phyloP scores from a whole-genome alignment of 1,140 invertebrate genomes.

The Drosophila pachea region DNA sequence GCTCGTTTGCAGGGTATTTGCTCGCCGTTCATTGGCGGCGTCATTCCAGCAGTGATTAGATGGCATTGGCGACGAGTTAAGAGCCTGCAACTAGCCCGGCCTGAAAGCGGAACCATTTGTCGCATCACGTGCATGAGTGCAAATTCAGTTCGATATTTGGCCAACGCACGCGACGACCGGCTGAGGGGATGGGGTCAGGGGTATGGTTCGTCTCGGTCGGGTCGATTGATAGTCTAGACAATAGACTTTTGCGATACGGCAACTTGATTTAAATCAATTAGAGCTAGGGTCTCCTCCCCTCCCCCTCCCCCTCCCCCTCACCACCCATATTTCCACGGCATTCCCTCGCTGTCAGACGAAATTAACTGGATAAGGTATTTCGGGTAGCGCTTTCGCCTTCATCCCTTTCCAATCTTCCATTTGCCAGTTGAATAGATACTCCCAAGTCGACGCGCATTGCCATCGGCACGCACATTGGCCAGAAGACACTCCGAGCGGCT shows the following conservation, averaged over 20 bases:
- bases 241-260: slow-evolving; percentile 42
- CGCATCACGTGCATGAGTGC: slow-evolving; percentile 69
- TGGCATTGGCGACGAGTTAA: slow-evolving; percentile 37
- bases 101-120: slow-evolving; percentile 74
- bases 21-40: not conserved
- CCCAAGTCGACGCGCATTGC: slow-evolving; percentile 24
- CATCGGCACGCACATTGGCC: slow-evolving; percentile 39
- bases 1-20: not conserved
- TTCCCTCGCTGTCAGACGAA: slow-evolving; percentile 59
- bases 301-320: not conserved
- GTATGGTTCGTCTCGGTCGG: slow-evolving; percentile 13
- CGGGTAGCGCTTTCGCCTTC: slow-evolving; percentile 30
- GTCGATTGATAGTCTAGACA: slow-evolving; percentile 73
- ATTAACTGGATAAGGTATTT: slow-evolving; percentile 71
- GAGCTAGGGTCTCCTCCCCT: slow-evolving; percentile 13
- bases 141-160: slow-evolving; percentile 66
- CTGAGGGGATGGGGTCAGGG: too few species aligned
- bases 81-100: not conserved
- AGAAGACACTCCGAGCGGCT: not conserved
- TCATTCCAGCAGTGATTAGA: slow-evolving; percentile 56
- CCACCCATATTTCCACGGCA: too few species aligned
- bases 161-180: slow-evolving; percentile 60
- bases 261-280: slow-evolving; percentile 77
- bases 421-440: slow-evolving; percentile 19
- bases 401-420: slow-evolving; percentile 24